Percentiles rank a stretch among this genome's conserved stretches.
These are phyloP conservation scores for Gopherus evgoodei DNA, from an alignment of 2,113 vertebrate species.

Conservation along the genomic window DNA sequence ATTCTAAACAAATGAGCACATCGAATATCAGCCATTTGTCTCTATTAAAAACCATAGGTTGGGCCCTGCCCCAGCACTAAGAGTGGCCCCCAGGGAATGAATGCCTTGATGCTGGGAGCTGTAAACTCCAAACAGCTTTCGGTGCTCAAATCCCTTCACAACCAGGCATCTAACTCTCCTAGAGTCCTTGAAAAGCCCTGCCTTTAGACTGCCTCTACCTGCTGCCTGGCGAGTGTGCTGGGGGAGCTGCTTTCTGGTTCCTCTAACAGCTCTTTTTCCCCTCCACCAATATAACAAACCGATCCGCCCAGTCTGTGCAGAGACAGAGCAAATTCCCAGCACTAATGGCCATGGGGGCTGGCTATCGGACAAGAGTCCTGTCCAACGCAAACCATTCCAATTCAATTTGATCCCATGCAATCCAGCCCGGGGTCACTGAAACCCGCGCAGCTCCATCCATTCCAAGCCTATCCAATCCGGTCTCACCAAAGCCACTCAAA, in stretches of 20 bases:
- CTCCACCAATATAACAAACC: not conserved
- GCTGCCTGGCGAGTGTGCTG: not conserved
- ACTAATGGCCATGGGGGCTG: rapidly evolving
- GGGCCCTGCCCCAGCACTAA: not conserved
- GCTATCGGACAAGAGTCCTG: rapidly evolving
- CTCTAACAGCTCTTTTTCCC: not conserved
- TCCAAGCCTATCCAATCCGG: not conserved
- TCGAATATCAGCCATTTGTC: not conserved
- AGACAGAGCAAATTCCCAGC: not conserved
- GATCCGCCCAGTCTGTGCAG: not conserved
- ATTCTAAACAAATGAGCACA: not conserved
- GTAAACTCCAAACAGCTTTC: not conserved
- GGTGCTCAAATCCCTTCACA: not conserved
- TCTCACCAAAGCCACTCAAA: not conserved
- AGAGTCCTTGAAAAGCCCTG: not conserved
- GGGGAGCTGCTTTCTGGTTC: not conserved
- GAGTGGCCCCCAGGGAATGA: not conserved
- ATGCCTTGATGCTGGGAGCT: not conserved
- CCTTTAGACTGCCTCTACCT: not conserved
- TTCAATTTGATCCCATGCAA: not conserved
- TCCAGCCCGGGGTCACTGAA: not conserved
- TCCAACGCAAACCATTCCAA: not conserved
- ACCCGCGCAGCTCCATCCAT: not conserved
- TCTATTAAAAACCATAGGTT: not conserved
- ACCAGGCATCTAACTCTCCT: not conserved